Evolutionary conservation across 2,113 vertebrate genomes (phyloP).

Genomic region (Menidia beryllina): DNA sequence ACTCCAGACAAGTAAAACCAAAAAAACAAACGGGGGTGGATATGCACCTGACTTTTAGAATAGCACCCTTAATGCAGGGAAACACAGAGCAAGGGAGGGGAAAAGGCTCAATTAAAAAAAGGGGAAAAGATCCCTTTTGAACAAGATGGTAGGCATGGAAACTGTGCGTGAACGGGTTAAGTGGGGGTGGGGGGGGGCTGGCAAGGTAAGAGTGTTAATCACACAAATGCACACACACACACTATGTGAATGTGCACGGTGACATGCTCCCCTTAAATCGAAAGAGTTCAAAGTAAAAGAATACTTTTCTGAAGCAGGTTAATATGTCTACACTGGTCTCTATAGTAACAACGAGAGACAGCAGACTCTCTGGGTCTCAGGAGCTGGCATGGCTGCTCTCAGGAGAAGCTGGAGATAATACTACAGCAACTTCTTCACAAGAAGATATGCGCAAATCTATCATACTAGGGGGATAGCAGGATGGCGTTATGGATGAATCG

Average conservation of each 20-base stretch:
- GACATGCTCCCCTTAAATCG: conserved; percentile 50
- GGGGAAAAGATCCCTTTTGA: conserved; percentile 45
- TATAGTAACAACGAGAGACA: conserved; percentile 38
- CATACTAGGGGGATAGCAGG: conserved; percentile 24
- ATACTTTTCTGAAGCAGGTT: conserved; percentile 33
- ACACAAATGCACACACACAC: conserved; percentile 18
- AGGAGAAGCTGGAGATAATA: conserved; percentile 45
- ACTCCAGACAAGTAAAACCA: conserved; percentile 24
- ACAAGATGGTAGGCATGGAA: conserved; percentile 22
- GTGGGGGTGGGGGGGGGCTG: conserved; percentile 37
- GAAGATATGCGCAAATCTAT: conserved; percentile 39
- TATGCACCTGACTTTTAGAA: conserved; percentile 27
- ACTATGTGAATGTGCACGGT: conserved; percentile 40
- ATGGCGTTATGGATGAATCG: conserved; percentile 32
- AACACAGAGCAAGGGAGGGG: conserved; percentile 13
- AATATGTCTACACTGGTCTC: conserved; percentile 44
- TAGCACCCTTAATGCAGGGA: conserved; percentile 51
- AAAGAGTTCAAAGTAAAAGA: conserved; percentile 43
- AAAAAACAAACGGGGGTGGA: conserved; percentile 27
- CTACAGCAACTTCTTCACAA: conserved; percentile 27
- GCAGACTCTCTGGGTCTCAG: conserved; percentile 25
- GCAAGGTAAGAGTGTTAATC: conserved; percentile 51
- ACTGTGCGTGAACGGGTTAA: conserved; percentile 23
- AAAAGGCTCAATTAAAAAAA: background rate
- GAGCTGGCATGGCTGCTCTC: conserved; percentile 43